Evolutionary conservation across 1,140 invertebrate genomes (phyloP).

Genomic region (Wiebesia pumilae): DNA sequence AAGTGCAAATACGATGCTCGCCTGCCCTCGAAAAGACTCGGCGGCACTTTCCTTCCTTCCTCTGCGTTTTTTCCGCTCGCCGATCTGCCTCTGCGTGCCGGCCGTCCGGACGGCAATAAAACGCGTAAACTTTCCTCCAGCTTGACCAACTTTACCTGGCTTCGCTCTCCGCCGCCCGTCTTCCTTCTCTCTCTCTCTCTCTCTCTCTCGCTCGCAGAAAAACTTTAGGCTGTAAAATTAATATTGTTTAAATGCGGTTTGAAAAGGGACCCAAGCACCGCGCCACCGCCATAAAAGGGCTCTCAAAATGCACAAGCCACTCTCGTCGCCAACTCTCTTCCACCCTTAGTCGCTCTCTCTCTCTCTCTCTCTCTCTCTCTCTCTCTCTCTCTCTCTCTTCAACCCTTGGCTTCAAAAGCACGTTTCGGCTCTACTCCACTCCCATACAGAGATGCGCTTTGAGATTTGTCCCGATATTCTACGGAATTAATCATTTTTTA

Average conservation of each 20-base stretch:
- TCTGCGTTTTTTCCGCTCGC: not conserved
- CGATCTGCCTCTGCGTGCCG: not conserved
- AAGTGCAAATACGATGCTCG: conserved; percentile 30
- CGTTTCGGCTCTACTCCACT: not conserved
- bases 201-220: too few relatives aligned
- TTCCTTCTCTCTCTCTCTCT: not conserved
- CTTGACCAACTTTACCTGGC: not conserved
- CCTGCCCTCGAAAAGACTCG: not conserved
- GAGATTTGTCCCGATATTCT: not conserved
- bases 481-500: not conserved
- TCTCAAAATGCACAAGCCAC: not conserved
- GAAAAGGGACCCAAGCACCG: conserved; percentile 30
- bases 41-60: conserved; percentile 28
- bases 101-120: conserved; percentile 26
- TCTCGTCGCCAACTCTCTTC: not conserved
- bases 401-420: not conserved
- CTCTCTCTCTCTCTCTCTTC: not conserved
- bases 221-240: conserved; percentile 35
- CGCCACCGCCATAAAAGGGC: conserved; percentile 33
- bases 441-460: not conserved
- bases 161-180: not conserved
- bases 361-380: not conserved
- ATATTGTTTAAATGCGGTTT: conserved; percentile 52
- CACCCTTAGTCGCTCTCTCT: not conserved
- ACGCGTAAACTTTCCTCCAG: conserved; percentile 36